phyloP scores from a whole-genome alignment of 35 echinoderm and acorn worm genomes.

The Stichopus chloronotus region DNA sequence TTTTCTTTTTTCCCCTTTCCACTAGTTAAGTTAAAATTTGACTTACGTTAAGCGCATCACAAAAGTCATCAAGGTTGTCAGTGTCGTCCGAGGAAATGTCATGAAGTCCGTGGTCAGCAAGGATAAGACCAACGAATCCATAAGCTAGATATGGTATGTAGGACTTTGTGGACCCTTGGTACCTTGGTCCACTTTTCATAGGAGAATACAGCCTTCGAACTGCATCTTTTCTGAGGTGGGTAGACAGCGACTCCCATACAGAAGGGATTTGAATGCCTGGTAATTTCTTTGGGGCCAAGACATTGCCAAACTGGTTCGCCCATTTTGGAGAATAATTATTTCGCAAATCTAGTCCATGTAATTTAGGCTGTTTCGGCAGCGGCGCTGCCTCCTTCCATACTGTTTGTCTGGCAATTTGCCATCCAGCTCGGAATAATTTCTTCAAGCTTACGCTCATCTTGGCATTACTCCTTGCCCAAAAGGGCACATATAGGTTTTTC shows the following conservation, averaged over 20 bases:
- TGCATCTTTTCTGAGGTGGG: constrained; percentile 23
- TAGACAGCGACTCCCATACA: constrained; percentile 25
- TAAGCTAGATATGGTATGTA: constrained; percentile 6
- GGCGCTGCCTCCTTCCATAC: constrained; percentile 4
- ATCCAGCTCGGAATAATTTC: not conserved
- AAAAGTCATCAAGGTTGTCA: not conserved
- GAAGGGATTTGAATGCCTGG: not conserved
- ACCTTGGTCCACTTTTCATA: not conserved
- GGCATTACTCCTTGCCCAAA: not conserved
- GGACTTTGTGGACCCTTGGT: not conserved
- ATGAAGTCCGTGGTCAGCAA: not conserved
- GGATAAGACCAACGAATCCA: constrained; percentile 21
- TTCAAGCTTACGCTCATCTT: constrained; percentile 2
- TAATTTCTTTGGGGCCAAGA: not conserved
- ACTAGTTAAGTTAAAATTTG: no score
- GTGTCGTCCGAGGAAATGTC: not conserved
- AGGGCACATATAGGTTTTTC: not conserved
- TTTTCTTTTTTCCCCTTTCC: no score
- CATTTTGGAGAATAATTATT: not conserved
- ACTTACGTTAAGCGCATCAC: not conserved
- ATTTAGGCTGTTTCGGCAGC: not conserved
- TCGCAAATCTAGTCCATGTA: not conserved
- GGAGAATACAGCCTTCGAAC: constrained; percentile 14
- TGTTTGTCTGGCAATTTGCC: constrained; percentile 11
- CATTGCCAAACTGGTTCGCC: not conserved